Evolutionary conservation across 2,888 invertebrate species (phyloP), one percentile per base, ranked within the genome.

Genomic region (Dione juno): DNA sequence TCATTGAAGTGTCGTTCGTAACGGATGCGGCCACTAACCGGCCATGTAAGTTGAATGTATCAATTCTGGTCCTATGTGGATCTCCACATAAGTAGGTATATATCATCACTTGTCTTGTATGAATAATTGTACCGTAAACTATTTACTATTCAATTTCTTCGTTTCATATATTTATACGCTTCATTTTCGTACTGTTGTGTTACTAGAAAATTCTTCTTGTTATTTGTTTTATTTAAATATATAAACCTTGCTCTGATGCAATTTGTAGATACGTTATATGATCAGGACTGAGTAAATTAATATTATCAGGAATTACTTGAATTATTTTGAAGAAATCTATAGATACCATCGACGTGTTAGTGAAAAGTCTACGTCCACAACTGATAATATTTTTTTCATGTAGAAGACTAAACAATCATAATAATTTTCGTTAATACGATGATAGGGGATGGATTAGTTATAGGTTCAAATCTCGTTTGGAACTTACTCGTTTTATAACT

Each of bases 1-100:
- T 64, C 40, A 52, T 64, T 50, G 64, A 40, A 64, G 64, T 40
- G 50, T 14, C 50, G 48, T 37, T 52, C 37, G 48, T 63, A 64
- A 37, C 64, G 64, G 64, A 64, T 64, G 64, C 50, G 48, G 21
- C 14, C 48, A 52, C 40, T 19, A 21, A 52, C 63, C 48, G 50
- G 50, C 50, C 14, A 40, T 64, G 40, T 64, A 37, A 40, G 19
- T 61, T 61, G n/a, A 64, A 40, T 58, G 61, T 64, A 40, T 40
- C 37, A 52, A 64, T 50, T 64, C 21, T 64, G 50, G 6, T 67
- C 65, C 11, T 21, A 1, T 43, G n/a, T 28, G 14, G 14, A 59
- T 28, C 28, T 28, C 28, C 28, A 28, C 28, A 28, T 28, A n/a
- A n/a, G 8, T 41, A 43, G 14, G 43, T 43, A 50, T 37, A 59